Evolutionary conservation across 1,140 invertebrate species (phyloP).

Genomic region (Lycorma delicatula): DNA sequence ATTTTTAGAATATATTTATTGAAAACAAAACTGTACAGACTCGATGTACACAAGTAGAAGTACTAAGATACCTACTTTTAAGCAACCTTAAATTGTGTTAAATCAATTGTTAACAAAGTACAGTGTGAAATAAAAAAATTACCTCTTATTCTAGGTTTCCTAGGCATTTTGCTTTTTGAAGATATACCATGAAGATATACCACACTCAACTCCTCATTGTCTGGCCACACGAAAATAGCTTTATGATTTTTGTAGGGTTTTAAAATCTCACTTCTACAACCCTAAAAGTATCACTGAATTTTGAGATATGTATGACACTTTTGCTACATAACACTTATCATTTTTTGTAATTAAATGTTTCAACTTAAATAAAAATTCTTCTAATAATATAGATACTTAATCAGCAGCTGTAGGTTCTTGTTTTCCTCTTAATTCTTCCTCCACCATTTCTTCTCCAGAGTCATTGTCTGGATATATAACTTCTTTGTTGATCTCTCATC

Average conservation of each 20-base stretch:
- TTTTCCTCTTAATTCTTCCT: background rate
- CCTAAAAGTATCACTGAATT: background rate
- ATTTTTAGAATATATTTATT: background rate
- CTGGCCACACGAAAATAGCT: background rate
- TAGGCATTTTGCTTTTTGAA: background rate
- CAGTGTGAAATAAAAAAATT: background rate
- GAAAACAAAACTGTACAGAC: background rate
- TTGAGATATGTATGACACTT: background rate
- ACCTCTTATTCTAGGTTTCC: no score
- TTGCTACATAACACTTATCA: background rate
- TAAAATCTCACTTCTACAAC: background rate
- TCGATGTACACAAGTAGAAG: background rate
- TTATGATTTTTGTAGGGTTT: background rate
- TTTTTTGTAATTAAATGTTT: background rate
- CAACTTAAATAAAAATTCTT: background rate
- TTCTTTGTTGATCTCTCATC: background rate
- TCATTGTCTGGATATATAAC: background rate
- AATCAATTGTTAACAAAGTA: background rate
- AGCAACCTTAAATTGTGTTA: background rate
- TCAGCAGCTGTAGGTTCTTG: background rate
- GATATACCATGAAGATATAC: background rate
- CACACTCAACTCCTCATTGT: background rate
- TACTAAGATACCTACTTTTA: background rate
- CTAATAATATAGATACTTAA: background rate
- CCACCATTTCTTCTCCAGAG: background rate